phyloP scores from a whole-genome alignment of 1,140 invertebrate genomes.

The Micrasema longulum region DNA sequence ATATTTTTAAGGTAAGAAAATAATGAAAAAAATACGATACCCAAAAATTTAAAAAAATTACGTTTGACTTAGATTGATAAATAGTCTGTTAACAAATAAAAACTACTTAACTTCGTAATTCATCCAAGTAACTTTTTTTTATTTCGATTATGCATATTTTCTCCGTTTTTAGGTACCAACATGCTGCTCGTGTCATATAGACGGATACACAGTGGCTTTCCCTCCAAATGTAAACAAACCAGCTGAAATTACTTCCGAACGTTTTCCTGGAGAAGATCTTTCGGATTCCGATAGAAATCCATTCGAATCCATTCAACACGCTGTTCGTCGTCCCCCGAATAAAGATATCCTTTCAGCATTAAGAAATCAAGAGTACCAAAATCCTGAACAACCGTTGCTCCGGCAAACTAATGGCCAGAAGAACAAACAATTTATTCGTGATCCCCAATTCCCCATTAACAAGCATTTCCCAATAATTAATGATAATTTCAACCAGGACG shows the following conservation, averaged over 20 bases:
- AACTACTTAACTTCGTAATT: background rate
- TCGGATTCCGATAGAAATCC: constrained; percentile 62
- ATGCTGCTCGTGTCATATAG: constrained; percentile 86
- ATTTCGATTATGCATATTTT: constrained; percentile 39
- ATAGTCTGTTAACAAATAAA: background rate
- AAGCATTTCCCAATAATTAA: constrained; percentile 46
- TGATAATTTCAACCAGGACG: constrained; percentile 48
- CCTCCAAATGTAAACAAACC: constrained; percentile 67
- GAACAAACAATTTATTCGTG: constrained; percentile 40
- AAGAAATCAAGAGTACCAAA: constrained; percentile 59
- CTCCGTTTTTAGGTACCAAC: constrained; percentile 80
- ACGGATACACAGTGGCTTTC: constrained; percentile 77
- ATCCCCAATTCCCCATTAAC: constrained; percentile 36
- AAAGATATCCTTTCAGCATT: constrained; percentile 59
- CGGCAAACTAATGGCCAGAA: constrained; percentile 51
- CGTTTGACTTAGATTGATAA: too few species aligned
- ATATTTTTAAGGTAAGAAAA: constrained; percentile 81
- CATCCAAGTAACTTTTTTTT: constrained; percentile 24
- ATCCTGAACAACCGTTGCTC: constrained; percentile 59
- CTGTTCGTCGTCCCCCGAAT: constrained; percentile 59
- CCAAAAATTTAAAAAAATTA: too few species aligned
- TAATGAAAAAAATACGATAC: too few species aligned
- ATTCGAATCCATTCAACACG: constrained; percentile 62
- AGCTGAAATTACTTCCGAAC: constrained; percentile 63
- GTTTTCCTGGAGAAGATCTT: constrained; percentile 65